Evolutionary conservation across 1,140 invertebrate genomes (phyloP).

Genomic region (Kradibia gibbosae): DNA sequence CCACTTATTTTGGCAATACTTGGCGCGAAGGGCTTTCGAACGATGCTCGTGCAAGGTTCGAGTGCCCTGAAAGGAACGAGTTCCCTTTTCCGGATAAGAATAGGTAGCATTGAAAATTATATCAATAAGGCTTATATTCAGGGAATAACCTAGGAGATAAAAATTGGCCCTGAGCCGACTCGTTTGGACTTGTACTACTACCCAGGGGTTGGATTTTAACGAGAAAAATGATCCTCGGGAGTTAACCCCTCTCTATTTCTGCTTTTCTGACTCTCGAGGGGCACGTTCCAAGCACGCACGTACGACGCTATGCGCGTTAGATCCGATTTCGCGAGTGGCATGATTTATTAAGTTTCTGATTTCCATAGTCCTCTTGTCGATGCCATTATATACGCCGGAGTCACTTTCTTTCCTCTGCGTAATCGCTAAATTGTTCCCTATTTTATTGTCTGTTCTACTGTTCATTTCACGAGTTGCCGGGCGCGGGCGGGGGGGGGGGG

Average conservation of each 20-base stretch:
- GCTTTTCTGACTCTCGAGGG: background rate
- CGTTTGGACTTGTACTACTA: background rate
- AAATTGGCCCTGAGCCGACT: background rate
- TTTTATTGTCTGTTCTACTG: no score
- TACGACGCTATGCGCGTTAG: conserved; percentile 6
- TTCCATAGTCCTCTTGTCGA: conserved; percentile 1
- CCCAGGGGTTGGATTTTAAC: conserved; percentile 32
- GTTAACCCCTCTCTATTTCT: background rate
- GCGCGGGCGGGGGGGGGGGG: no score
- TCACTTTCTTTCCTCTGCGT: no score
- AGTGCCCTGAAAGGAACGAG: no score
- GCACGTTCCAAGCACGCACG: background rate
- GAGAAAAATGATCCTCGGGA: conserved; percentile 34
- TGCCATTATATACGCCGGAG: background rate
- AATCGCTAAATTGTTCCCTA: no score
- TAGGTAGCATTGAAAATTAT: background rate
- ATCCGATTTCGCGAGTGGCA: conserved; percentile 21
- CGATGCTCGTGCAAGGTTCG: no score
- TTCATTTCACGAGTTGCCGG: no score
- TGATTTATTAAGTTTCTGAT: conserved; percentile 33
- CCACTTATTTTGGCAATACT: no score
- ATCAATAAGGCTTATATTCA: background rate
- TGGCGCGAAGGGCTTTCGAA: no score
- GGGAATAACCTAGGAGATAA: background rate
- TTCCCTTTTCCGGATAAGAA: background rate